Conservation (phyloP, 2,797 vertebrate species). For the Gymnothorax javanicus region DNA sequence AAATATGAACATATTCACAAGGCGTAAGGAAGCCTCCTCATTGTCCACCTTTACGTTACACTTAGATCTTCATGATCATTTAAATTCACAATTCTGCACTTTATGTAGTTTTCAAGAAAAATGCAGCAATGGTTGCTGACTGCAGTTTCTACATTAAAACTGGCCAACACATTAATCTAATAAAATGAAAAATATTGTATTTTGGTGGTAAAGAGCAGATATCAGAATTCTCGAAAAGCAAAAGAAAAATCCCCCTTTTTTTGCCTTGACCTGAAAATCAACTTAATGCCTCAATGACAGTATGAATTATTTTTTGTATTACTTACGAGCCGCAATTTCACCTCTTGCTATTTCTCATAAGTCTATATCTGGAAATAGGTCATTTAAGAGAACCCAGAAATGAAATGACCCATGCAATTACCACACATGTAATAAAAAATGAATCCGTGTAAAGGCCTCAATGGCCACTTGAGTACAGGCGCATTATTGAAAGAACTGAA, state of each 20-base stretch:
- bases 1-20: too few relatives aligned
- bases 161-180: neutral
- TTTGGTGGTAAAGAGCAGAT: too few relatives aligned
- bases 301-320: neutral
- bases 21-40: too few relatives aligned
- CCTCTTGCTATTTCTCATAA: too few relatives aligned
- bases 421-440: neutral
- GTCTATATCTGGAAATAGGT: conserved; percentile 8
- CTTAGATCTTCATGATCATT: too few relatives aligned
- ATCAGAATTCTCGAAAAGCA: too few relatives aligned
- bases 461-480: neutral
- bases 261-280: neutral
- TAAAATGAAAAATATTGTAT: neutral
- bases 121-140: neutral
- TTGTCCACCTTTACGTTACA: too few relatives aligned
- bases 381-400: neutral
- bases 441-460: neutral
- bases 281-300: neutral
- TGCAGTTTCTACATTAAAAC: neutral
- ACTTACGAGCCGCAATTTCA: neutral
- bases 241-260: neutral
- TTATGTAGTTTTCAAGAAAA: too few relatives aligned
- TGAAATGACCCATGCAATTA: neutral
- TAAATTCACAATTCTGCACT: too few relatives aligned
- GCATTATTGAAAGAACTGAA: neutral